A percentile compares a stretch with the other conserved stretches of the same genome.
phyloP scores from a whole-genome alignment of 2,797 vertebrate species.

The Staurois parvus region DNA sequence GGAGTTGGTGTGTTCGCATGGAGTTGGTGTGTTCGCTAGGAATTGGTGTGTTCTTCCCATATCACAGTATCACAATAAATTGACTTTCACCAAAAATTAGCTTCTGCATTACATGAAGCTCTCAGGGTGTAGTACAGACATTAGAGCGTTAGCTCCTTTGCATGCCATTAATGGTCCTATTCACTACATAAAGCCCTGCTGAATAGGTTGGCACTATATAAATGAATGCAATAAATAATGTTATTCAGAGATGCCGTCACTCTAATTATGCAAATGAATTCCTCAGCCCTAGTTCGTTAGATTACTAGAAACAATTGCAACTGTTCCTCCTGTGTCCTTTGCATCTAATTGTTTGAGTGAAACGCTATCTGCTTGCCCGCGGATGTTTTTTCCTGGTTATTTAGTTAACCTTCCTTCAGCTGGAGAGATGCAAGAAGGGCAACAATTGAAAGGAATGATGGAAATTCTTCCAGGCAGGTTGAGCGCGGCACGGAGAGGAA shows the following conservation, averaged over 20 bases:
- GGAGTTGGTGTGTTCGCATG: no score
- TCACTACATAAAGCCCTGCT: no score
- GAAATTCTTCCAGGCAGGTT: constrained; percentile 72
- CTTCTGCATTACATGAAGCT: no score
- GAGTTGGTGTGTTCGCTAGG: no score
- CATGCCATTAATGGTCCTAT: no score
- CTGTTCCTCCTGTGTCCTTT: constrained; percentile 29
- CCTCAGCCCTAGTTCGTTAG: neutral
- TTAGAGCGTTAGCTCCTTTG: no score
- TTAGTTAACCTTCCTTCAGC: constrained; percentile 64
- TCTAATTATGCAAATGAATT: constrained; percentile 23
- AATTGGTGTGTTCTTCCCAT: no score
- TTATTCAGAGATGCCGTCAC: constrained; percentile 5
- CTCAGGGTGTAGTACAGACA: no score
- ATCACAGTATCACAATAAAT: no score
- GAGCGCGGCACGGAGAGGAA: constrained; percentile 46
- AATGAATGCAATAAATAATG: no score
- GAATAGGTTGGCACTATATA: no score
- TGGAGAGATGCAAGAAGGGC: constrained; percentile 68
- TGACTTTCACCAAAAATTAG: no score
- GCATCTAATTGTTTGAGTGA: constrained; percentile 47
- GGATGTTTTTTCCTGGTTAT: constrained; percentile 61
- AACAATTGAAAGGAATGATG: constrained; percentile 65
- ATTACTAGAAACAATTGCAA: constrained; percentile 24
- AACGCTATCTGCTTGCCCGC: constrained; percentile 34